These are phyloP conservation scores for Halocynthia roretzi DNA, from an alignment of 23 tunicate species.

Conservation along the genomic window DNA sequence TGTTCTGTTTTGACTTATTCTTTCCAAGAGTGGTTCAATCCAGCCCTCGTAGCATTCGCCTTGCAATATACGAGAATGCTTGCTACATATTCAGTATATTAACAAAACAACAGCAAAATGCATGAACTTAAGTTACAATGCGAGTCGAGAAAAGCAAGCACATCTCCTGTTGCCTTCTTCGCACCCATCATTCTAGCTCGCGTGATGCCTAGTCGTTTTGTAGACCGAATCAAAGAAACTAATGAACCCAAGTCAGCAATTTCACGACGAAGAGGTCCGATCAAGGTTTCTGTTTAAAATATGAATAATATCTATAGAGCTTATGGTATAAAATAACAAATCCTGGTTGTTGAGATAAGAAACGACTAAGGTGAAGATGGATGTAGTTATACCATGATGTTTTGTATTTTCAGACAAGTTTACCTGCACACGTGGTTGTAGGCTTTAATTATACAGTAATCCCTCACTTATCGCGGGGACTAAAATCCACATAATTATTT, in stretches of 20 bases:
- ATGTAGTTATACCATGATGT: too few relatives aligned
- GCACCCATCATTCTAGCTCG: constrained; percentile 65
- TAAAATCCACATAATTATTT: too few relatives aligned
- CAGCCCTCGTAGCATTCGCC: constrained; percentile 98
- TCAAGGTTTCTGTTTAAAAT: background rate
- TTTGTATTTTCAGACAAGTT: too few relatives aligned
- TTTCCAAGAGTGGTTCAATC: constrained; percentile 73
- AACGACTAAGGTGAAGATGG: too few relatives aligned
- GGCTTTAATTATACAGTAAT: too few relatives aligned
- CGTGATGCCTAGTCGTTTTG: constrained; percentile 50
- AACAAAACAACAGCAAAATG: background rate
- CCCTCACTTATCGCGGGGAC: too few relatives aligned
- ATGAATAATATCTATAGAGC: too few relatives aligned
- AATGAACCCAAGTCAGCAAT: constrained; percentile 39
- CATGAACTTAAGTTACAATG: constrained; percentile 56
- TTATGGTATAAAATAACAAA: too few relatives aligned
- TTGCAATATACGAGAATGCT: background rate
- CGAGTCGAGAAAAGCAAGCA: constrained; percentile 72
- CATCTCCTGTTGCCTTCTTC: constrained; percentile 78
- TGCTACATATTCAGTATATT: too few relatives aligned
- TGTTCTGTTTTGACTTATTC: constrained; percentile 46
- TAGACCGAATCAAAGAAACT: constrained; percentile 43
- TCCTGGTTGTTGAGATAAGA: too few relatives aligned
- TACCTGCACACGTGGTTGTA: too few relatives aligned
- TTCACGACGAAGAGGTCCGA: constrained; percentile 43